phyloP scores from a whole-genome alignment of 2,888 invertebrate species.

The Diplolepis rosae region DNA sequence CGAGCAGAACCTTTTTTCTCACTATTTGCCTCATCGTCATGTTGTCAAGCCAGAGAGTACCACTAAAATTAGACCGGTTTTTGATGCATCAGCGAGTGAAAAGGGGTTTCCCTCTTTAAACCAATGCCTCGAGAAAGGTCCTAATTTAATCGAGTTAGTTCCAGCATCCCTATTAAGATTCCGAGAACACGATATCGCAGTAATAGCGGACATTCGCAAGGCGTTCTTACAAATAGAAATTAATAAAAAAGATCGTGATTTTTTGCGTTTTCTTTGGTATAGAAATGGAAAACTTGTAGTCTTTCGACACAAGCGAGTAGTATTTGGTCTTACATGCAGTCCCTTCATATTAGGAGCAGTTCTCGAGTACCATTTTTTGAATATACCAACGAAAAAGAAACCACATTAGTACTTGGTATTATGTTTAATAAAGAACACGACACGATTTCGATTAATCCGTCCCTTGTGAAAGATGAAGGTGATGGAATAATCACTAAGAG shows the following conservation, averaged over 20 bases:
- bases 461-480: no score
- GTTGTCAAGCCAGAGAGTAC: slow-evolving; percentile 45
- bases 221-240: slow-evolving; percentile 51
- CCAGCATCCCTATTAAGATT: slow-evolving; percentile 46
- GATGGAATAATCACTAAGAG: no score
- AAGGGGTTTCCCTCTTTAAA: slow-evolving; percentile 53
- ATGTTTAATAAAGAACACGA: no score
- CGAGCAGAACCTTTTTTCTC: slow-evolving; percentile 38
- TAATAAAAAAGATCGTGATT: not conserved
- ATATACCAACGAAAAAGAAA: no score
- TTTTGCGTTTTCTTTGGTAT: no score
- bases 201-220: slow-evolving; percentile 47
- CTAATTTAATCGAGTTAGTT: slow-evolving; percentile 51
- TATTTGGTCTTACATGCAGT: no score
- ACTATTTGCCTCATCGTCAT: slow-evolving; percentile 49
- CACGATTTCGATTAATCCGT: no score
- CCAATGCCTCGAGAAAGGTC: slow-evolving; percentile 48
- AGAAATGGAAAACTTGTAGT: no score
- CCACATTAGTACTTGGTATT: no score
- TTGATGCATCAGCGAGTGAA: slow-evolving; percentile 55
- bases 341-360: no score
- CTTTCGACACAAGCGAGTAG: no score
- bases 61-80: slow-evolving; percentile 52
- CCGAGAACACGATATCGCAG: slow-evolving; percentile 43
- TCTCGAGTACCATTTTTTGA: no score